Percentiles rank a stretch among this genome's conserved stretches.
These are phyloP conservation scores for Camponotus pennsylvanicus DNA, from an alignment of 1,140 invertebrate species.

Conservation along the genomic window DNA sequence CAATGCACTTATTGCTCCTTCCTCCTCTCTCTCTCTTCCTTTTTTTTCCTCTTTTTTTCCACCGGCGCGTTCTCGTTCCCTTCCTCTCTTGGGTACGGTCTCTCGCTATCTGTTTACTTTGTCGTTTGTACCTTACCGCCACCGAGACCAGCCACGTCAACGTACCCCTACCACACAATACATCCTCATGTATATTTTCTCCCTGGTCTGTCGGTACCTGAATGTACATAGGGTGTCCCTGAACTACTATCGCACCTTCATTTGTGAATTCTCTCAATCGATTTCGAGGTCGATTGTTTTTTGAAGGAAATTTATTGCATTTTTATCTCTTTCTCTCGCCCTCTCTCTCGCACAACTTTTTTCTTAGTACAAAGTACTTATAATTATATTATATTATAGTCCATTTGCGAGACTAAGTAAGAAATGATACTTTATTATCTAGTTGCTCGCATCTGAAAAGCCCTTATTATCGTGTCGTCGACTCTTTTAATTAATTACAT, in stretches of 20 bases:
- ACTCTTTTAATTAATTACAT: conserved; percentile 36
- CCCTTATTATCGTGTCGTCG: conserved; percentile 19
- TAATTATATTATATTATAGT: neutral
- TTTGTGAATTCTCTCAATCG: neutral
- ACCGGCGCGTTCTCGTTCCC: conserved; percentile 9
- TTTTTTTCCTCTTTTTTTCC: neutral
- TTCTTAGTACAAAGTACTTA: neutral
- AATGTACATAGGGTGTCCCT: neutral
- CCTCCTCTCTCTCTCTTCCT: neutral
- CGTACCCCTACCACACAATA: conserved; percentile 25
- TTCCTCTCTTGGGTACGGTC: conserved; percentile 26
- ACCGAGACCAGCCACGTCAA: conserved; percentile 53
- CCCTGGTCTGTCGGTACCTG: neutral
- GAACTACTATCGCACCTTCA: neutral
- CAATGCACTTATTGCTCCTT: conserved; percentile 68
- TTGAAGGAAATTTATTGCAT: neutral
- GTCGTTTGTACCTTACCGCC: conserved; percentile 56
- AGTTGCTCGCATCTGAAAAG: conserved; percentile 11
- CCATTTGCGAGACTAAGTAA: neutral
- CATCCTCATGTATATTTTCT: conserved; percentile 44
- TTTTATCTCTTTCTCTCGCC: no score
- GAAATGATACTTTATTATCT: neutral
- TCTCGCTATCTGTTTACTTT: conserved; percentile 38
- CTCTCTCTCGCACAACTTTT: neutral
- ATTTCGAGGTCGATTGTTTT: neutral